Evolutionary conservation across 2,797 vertebrate species (phyloP), one percentile per base, ranked within the genome.

Genomic region (Rhinichthys osculus): DNA sequence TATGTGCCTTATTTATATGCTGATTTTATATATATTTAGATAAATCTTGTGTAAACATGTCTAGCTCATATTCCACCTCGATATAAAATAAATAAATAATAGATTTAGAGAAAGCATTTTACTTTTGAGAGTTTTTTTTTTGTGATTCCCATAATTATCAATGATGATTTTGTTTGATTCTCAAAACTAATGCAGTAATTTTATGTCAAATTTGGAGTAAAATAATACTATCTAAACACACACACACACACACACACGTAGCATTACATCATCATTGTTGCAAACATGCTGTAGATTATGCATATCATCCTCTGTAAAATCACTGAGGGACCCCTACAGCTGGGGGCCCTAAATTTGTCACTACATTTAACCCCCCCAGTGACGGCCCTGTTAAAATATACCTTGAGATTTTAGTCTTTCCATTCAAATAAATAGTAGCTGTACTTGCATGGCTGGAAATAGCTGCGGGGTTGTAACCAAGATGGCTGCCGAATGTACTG

Each of bases 361-460:
- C 59, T 27, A 27, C 1, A 11, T 62, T 62, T 11, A 11, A 9
- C 21, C 54, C 54, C 23, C 57, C n/a, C 23, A 13, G n/a, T 13
- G 59, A 27, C 0, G 0, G 11, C 4, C 13, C 59, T 64, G n/a
- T 64, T 35, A 35, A 19, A 69, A 50, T 50, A 30, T 74, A 52
- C n/a, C 70, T 72, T 52, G 27, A 33, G 0, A 33, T 50, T 50
- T 74, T 8, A 74, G 27, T 33, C 16, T 74, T 21, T 19, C 8
- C 17, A 33, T 74, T 74, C 8, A 33, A 74, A 50, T 30, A 73
- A 73, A 73, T 27, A 30, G 42, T 27, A 30, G 71, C n/a, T 73
- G 14, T 73, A 73, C 42, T 73, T 73, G n/a, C 4, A 73, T 73
- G 71, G n/a, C n/a, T 30, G n/a, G 42, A 19, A 50, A 73, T 30